A percentile compares a stretch with the other conserved stretches of the same genome.
Evolutionary conservation across 2,888 invertebrate genomes (phyloP).

Genomic region (Sesamia inferens): DNA sequence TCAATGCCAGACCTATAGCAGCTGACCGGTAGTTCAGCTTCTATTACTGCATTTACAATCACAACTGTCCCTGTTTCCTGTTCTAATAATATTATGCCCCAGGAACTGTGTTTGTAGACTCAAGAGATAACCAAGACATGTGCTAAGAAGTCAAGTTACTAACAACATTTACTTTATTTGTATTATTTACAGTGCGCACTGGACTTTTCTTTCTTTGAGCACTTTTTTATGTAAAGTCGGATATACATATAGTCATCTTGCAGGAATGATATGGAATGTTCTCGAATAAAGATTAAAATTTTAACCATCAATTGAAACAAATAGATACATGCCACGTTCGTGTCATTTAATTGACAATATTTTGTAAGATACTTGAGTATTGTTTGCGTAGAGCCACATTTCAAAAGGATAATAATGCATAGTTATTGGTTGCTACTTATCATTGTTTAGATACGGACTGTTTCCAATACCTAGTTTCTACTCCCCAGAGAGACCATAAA

Average conservation of each 20-base stretch:
- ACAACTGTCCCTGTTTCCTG: constrained; percentile 53
- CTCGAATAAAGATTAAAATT: constrained; percentile 22
- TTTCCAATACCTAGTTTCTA: constrained; percentile 14
- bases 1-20: constrained; percentile 83
- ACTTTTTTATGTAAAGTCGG: constrained; percentile 24
- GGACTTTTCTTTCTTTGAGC: constrained; percentile 25
- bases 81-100: constrained; percentile 54
- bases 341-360: constrained; percentile 47
- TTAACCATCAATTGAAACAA: constrained; percentile 9
- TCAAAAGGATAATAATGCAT: constrained; percentile 39
- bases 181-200: constrained; percentile 20
- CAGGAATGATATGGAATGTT: constrained; percentile 8
- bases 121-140: constrained; percentile 15
- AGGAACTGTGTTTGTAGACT: constrained; percentile 33
- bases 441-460: constrained; percentile 16
- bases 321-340: constrained; percentile 5
- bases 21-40: constrained; percentile 76
- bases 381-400: constrained; percentile 27
- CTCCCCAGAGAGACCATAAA: constrained; percentile 7
- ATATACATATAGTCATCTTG: not conserved
- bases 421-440: constrained; percentile 8
- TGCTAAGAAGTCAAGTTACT: constrained; percentile 2
- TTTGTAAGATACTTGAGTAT: constrained; percentile 44
- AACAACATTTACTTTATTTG: constrained; percentile 7
- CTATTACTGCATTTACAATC: constrained; percentile 70